Conservation (phyloP, 2,113 vertebrate species). For the Atherinomorus stipes region DNA sequence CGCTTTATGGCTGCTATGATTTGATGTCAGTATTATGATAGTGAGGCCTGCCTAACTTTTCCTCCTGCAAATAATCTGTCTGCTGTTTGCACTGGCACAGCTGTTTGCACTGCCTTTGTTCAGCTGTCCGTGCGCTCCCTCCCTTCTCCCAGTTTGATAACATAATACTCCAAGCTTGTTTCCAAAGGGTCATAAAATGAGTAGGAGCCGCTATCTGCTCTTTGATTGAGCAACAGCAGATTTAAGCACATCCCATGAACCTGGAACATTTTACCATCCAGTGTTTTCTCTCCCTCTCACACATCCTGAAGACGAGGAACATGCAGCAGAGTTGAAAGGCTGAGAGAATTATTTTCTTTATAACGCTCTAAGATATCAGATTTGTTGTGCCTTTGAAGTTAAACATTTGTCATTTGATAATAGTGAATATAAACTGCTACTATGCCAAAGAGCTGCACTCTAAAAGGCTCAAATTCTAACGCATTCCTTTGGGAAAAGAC, state of each 20-base stretch:
- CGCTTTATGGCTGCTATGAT: conserved; percentile 42
- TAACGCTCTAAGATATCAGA: conserved; percentile 32
- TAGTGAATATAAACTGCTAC: background rate
- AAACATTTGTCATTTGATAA: conserved; percentile 40
- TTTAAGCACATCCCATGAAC: conserved; percentile 56
- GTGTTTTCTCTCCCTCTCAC: conserved; percentile 35
- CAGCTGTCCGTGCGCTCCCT: conserved; percentile 70
- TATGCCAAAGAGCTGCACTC: background rate
- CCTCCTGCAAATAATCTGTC: conserved; percentile 69
- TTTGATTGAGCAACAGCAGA: conserved; percentile 65
- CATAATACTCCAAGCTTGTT: conserved; percentile 75
- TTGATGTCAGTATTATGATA: conserved; percentile 65
- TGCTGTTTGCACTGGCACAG: conserved; percentile 81
- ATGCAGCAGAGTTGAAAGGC: conserved; percentile 44
- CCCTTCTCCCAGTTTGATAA: conserved; percentile 74
- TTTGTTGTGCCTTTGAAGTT: conserved; percentile 41
- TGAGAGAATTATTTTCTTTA: conserved; percentile 42
- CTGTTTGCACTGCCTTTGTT: conserved; percentile 77
- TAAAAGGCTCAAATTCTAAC: background rate
- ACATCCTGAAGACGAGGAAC: conserved; percentile 49
- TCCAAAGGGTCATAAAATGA: conserved; percentile 68
- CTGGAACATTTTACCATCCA: conserved; percentile 49
- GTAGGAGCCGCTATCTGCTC: conserved; percentile 61
- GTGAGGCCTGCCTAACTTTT: conserved; percentile 60
- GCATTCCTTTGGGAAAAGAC: conserved; percentile 4